phyloP scores from a whole-genome alignment of 2,888 invertebrate species.

The Doris montereyensis region DNA sequence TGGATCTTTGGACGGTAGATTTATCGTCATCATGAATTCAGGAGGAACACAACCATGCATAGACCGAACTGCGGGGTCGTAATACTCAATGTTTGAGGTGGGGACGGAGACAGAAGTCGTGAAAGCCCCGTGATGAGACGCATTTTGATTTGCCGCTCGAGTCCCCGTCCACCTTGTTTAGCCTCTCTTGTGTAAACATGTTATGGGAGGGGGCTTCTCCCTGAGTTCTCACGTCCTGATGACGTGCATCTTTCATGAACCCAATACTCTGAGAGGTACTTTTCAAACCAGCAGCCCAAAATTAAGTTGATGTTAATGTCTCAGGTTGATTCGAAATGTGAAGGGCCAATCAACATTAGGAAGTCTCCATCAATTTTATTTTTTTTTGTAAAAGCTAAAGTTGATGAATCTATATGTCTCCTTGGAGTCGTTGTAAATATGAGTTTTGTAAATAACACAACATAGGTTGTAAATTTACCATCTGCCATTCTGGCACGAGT shows the following conservation, averaged over 20 bases:
- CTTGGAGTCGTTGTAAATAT: no score
- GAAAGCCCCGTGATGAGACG: conserved; percentile 57
- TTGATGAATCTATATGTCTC: no score
- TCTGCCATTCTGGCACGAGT: no score
- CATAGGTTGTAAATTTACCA: no score
- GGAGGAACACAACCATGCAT: conserved; percentile 63
- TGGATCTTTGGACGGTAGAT: conserved; percentile 63
- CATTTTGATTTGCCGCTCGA: conserved; percentile 59
- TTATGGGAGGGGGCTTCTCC: no score
- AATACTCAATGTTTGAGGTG: conserved; percentile 30
- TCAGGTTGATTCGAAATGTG: no score
- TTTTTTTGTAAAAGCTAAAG: no score
- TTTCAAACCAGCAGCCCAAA: conserved; percentile 12
- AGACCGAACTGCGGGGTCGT: conserved; percentile 52
- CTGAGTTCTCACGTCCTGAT: conserved; percentile 52
- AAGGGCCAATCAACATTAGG: no score
- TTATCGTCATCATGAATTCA: conserved; percentile 66
- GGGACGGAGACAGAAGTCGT: conserved; percentile 64
- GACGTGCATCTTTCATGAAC: conserved; percentile 55
- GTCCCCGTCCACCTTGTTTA: conserved; percentile 59
- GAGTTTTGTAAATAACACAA: no score
- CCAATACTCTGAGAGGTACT: conserved; percentile 45
- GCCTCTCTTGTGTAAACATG: conserved; percentile 64
- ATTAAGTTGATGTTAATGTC: background rate
- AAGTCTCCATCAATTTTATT: no score